phyloP scores from a whole-genome alignment of 2,888 invertebrate species.

The Spisula solida region DNA sequence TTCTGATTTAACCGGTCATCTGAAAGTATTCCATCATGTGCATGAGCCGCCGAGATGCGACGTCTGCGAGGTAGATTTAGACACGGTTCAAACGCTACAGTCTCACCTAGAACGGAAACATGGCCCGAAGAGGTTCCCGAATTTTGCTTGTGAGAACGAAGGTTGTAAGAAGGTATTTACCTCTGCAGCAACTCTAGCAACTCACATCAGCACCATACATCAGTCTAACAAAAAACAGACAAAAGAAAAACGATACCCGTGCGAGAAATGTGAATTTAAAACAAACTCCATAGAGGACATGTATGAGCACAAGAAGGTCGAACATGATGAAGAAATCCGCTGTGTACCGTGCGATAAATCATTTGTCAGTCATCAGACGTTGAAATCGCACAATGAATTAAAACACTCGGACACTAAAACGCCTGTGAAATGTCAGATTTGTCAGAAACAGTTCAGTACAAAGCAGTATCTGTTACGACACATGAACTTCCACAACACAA shows the following conservation, averaged over 20 bases:
- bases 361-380: slow-evolving; percentile 60
- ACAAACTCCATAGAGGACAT: slow-evolving; percentile 60
- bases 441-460: slow-evolving; percentile 72
- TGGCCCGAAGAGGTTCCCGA: slow-evolving; percentile 61
- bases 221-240: neutral
- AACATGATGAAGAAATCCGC: slow-evolving; percentile 55
- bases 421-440: slow-evolving; percentile 64
- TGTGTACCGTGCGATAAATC: slow-evolving; percentile 72
- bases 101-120: slow-evolving; percentile 73
- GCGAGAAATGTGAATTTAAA: slow-evolving; percentile 68
- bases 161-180: slow-evolving; percentile 64
- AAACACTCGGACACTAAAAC: slow-evolving; percentile 67
- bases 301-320: slow-evolving; percentile 63
- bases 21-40: slow-evolving; percentile 63
- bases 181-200: slow-evolving; percentile 39
- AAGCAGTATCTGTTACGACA: slow-evolving; percentile 73
- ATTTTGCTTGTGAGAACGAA: slow-evolving; percentile 60
- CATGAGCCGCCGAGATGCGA: slow-evolving; percentile 73
- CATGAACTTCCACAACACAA: slow-evolving; percentile 62
- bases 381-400: slow-evolving; percentile 71
- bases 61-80: slow-evolving; percentile 75
- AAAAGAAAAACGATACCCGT: slow-evolving; percentile 54
- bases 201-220: slow-evolving; percentile 60
- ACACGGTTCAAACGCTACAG: slow-evolving; percentile 56
- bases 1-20: slow-evolving; percentile 63